Base-by-base conservation (phyloP, 2,113 vertebrate genomes). In the Fregetta grallaria region DNA sequence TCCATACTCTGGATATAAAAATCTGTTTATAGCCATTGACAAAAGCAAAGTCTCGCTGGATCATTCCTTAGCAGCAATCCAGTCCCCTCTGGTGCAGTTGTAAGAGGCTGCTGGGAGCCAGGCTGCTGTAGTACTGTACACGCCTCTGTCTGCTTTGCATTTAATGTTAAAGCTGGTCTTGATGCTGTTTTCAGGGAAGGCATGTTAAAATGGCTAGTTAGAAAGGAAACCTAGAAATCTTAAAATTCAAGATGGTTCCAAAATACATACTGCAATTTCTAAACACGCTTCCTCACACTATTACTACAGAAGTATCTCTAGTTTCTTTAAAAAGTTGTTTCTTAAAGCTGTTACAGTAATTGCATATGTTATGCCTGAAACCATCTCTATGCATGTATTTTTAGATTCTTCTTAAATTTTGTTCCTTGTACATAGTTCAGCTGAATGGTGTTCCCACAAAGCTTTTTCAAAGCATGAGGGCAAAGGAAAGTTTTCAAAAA, bases 301-400 rank as follows among this genome's bases (percentile, higher is more conserved):
- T 25, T 49, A 30, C 15, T 52, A 23, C 38, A 50, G 62, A 74
- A 67, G 6, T 22, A 36, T 2, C 17, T 49, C 34, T 17, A 7
- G 2, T 59, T 59, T 30, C 44, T 52, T n/a, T 36, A 40, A 29
- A 21, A 65, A 72, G 38, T 45, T 86, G 47, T 56, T 80, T 61
- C 65, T 19, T 83, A 47, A 32, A 74, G 42, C 62, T 75, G 29
- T 66, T 18, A 10, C 3, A 32, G 44, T 25, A 62, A 38, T 13
- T 7, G 26, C 19, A 3, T 9, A 3, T 10, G 32, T 66, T 70
- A 38, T 42, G 74, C 27, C n/a, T 70, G 42, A 40, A 62, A 18
- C 29, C 19, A 10, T 32, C 45, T 44, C 16, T 15, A 4, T 6
- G 11, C 2, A 2, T 16, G 15, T 26, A 0, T 10, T 45, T 77